phyloP scores from a whole-genome alignment of 2,113 vertebrate species.

The Limanda limanda region DNA sequence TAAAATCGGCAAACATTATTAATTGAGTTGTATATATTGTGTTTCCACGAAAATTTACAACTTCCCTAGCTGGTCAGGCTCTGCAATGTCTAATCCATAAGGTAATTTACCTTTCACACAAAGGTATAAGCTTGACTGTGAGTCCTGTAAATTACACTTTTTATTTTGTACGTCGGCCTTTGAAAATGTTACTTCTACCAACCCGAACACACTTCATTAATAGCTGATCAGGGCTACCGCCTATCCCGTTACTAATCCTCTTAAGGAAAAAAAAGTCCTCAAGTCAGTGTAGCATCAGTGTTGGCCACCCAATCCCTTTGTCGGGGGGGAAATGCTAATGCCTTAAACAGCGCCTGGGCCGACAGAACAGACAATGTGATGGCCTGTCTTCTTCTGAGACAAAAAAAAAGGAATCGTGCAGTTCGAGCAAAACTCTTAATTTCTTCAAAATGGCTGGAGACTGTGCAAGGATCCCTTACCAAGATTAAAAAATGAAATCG shows the following conservation, averaged over 20 bases:
- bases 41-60: neutral
- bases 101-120: conserved; percentile 55
- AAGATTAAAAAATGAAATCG: conserved; percentile 84
- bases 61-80: neutral
- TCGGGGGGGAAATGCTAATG: conserved; percentile 51
- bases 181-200: conserved; percentile 62
- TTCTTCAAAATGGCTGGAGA: conserved; percentile 70
- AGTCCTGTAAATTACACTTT: conserved; percentile 51
- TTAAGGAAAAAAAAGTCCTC: conserved; percentile 67
- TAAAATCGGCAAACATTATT: neutral
- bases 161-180: conserved; percentile 58
- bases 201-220: conserved; percentile 75
- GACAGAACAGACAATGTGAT: conserved; percentile 38
- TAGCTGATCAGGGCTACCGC: conserved; percentile 67
- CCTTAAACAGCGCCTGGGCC: conserved; percentile 35
- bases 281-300: conserved; percentile 60
- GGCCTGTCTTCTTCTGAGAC: conserved; percentile 6
- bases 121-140: conserved; percentile 35
- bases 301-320: conserved; percentile 64
- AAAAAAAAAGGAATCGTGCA: conserved; percentile 26
- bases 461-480: conserved; percentile 76
- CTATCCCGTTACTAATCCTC: conserved; percentile 79
- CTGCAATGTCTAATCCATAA: neutral
- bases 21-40: neutral
- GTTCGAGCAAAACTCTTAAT: conserved; percentile 57